Percentiles rank a stretch among this genome's conserved stretches.
Conservation (phyloP, 2,113 vertebrate species). For the Paralichthys olivaceus region DNA sequence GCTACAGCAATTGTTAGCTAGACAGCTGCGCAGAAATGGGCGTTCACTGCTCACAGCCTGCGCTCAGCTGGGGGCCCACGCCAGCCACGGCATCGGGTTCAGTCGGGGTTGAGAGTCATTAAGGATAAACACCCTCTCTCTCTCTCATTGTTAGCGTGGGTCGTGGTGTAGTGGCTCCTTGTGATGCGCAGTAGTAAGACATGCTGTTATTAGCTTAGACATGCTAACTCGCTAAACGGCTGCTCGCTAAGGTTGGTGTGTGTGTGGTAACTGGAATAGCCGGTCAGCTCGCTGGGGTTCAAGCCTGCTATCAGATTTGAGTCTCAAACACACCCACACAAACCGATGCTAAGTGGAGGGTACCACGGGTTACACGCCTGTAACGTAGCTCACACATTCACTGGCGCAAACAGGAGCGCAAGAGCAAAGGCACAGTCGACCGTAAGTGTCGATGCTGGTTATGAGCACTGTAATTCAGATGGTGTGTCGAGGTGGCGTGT, state of each 20-base stretch:
- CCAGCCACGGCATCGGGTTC: constrained; percentile 2
- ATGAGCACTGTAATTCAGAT: background rate
- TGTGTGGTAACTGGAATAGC: constrained; percentile 25
- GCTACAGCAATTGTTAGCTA: constrained; percentile 52
- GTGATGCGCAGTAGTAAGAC: constrained; percentile 23
- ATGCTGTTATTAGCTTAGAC: constrained; percentile 28
- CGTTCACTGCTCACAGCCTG: constrained; percentile 72
- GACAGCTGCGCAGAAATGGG: constrained; percentile 77
- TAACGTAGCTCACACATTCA: background rate
- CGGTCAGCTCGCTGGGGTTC: background rate
- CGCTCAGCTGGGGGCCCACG: constrained; percentile 25
- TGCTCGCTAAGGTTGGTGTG: constrained; percentile 19
- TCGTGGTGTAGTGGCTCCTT: background rate
- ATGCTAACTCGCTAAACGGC: constrained; percentile 43
- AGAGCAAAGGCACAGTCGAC: background rate
- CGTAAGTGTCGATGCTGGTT: background rate
- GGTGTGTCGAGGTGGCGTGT: background rate
- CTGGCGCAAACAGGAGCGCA: constrained; percentile 10
- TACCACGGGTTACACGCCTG: background rate
- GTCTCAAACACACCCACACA: accelerated
- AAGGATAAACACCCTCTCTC: background rate
- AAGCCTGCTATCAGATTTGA: background rate
- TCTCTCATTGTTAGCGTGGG: background rate
- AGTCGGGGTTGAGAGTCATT: background rate
- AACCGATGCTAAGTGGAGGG: background rate